Evolutionary conservation across 2,888 invertebrate species (phyloP), one percentile per base, ranked within the genome.

Genomic region (Microplitis manilae): DNA sequence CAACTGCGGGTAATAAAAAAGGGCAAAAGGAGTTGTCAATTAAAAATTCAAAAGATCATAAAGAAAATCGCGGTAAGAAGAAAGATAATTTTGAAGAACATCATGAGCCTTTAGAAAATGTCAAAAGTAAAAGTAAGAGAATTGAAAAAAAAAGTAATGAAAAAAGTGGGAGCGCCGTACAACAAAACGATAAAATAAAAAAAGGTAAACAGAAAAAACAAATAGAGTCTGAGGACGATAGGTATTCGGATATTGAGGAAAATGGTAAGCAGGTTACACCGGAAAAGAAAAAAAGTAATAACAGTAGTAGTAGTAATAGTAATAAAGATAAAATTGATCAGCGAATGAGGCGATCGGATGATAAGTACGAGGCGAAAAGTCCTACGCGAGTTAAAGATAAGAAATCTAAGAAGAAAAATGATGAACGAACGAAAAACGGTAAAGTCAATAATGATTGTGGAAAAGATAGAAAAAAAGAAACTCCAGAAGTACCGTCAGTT

Each of bases 381-480:
- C 89, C 89, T 80, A 90, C 90, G 83, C 91, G 91, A 82, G 91
- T 90, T 80, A 90, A 91, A 39, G 90, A 91, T 9, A 92, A 91
- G 78, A 91, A 91, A 83, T 90, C 90, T 5, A 92, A 91, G 85
- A 92, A 91, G 84, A 92, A 90, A 80, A 91, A 90, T 81, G 91
- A 91, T 50, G 86, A 87, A 91, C 92, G 86, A 92, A 92, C 78
- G 92, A 94, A 88, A 92, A 93, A 88, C 89, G 94, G 81, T 86
- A 93, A 84, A 91, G 92, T 86, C 90, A 93, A 84, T 90, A 92
- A 64, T 90, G 90, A 38, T 90, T 91, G 83, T 50, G 73, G 74
- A 91, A 91, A 81, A 90, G 91, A 91, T 90, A 91, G 91, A 79
- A 90, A 91, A 30, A 77, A 77, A 38, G 74, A 77, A n/a, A 87